A percentile compares a stretch with the other conserved stretches of the same genome.
Evolutionary conservation across 2,888 invertebrate species (phyloP).

Genomic region (Fragum sueziense): DNA sequence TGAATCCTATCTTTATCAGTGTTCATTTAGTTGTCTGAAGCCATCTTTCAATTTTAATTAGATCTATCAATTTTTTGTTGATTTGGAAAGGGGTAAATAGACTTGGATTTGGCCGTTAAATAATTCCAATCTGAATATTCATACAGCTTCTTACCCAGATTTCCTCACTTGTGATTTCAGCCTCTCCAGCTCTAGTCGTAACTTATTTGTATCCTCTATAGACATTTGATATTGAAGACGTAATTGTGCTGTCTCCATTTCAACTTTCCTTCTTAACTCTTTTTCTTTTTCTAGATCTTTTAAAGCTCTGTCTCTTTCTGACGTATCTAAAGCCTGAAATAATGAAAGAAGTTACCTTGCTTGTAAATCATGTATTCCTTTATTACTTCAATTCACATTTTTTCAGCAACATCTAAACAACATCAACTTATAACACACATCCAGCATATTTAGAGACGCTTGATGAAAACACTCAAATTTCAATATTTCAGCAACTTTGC

Average conservation of each 20-base stretch:
- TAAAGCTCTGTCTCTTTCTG: slow-evolving; percentile 87
- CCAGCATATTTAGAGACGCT: no score
- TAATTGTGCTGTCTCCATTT: slow-evolving; percentile 85
- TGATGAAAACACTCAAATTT: no score
- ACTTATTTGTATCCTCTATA: slow-evolving; percentile 74
- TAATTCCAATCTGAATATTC: background rate
- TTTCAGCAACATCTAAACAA: no score
- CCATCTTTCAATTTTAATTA: no score
- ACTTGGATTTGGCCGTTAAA: background rate
- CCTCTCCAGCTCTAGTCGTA: slow-evolving; percentile 65
- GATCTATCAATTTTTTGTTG: no score
- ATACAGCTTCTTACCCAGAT: slow-evolving; percentile 52
- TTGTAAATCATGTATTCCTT: background rate
- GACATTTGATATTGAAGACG: slow-evolving; percentile 76
- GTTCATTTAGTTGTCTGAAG: no score
- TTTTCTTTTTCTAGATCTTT: slow-evolving; percentile 86
- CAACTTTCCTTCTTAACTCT: slow-evolving; percentile 86
- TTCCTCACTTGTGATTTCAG: slow-evolving; percentile 61
- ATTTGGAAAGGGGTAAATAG: background rate
- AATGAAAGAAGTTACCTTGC: background rate
- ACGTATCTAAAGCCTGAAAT: slow-evolving; percentile 88
- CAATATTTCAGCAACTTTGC: no score
- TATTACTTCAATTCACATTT: no score
- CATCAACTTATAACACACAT: no score
- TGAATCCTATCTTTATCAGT: no score